Percentiles rank a stretch among this genome's conserved stretches.
These are phyloP conservation scores for Spialia ferax DNA, from an alignment of 2,888 invertebrate species.

Conservation along the genomic window DNA sequence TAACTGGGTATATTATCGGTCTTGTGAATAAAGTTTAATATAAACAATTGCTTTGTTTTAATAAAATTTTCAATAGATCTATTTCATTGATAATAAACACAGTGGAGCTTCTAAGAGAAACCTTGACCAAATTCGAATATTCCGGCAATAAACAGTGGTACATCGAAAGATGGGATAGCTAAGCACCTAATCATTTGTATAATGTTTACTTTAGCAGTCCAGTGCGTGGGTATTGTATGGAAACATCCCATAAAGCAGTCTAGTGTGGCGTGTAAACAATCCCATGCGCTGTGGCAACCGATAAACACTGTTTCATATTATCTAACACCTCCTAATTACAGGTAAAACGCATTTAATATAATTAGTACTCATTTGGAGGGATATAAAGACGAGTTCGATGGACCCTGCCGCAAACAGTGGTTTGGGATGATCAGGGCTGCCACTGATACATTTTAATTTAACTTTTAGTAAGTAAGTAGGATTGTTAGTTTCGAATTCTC, in stretches of 20 bases:
- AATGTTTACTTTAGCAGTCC: conserved; percentile 18
- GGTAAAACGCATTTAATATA: conserved; percentile 81
- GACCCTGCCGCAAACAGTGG: conserved; percentile 62
- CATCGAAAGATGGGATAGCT: conserved; percentile 12
- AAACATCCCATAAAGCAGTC: conserved; percentile 66
- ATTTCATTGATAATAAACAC: neutral
- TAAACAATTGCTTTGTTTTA: neutral
- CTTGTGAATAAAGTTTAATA: neutral
- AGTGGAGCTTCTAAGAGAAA: neutral
- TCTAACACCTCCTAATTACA: conserved; percentile 83
- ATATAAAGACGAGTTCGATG: conserved; percentile 75
- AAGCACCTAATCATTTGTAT: conserved; percentile 27
- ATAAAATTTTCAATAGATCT: neutral
- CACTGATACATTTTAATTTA: neutral
- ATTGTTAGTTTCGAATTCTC: too few species aligned
- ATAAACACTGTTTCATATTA: conserved; percentile 75
- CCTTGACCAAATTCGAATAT: conserved; percentile 16
- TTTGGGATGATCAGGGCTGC: conserved; percentile 53
- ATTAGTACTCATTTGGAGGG: conserved; percentile 80
- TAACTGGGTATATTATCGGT: neutral
- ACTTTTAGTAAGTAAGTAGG: too few species aligned
- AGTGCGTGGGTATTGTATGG: conserved; percentile 56
- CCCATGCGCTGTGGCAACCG: conserved; percentile 66
- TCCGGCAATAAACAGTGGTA: conserved; percentile 7
- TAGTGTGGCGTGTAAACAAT: conserved; percentile 41